A percentile compares a stretch with the other conserved stretches of the same genome.
Conservation (phyloP, 2,113 vertebrate genomes). For the Leptobrachium ailaonicum region DNA sequence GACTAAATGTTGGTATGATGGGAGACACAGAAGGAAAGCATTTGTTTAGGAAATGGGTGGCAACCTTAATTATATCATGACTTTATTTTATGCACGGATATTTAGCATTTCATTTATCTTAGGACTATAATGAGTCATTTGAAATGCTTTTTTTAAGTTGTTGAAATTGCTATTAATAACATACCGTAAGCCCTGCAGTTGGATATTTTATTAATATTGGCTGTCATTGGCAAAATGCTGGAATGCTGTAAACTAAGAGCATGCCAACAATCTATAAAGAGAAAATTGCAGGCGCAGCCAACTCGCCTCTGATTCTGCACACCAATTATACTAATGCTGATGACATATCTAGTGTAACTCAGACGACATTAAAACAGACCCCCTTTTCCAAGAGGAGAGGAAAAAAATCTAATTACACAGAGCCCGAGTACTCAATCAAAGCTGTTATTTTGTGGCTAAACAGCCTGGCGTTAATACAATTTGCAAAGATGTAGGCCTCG, state of each 20-base stretch:
- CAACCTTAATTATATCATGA: too few relatives aligned
- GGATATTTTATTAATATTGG: slow-evolving; percentile 44
- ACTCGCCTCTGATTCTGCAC: slow-evolving; percentile 65
- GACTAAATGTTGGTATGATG: too few relatives aligned
- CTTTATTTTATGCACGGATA: too few relatives aligned
- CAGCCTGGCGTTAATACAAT: slow-evolving; percentile 83
- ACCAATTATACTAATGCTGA: slow-evolving; percentile 79
- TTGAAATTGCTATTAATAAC: slow-evolving; percentile 19
- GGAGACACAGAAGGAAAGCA: too few relatives aligned
- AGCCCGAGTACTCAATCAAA: slow-evolving; percentile 87
- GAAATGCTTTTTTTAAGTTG: too few relatives aligned
- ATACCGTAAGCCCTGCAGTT: slow-evolving; percentile 9
- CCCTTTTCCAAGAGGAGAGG: slow-evolving; percentile 71
- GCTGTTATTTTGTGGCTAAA: slow-evolving; percentile 86
- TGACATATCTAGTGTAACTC: slow-evolving; percentile 78
- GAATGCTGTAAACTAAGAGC: slow-evolving; percentile 29
- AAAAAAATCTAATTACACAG: slow-evolving; percentile 83
- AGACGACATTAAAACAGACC: slow-evolving; percentile 74
- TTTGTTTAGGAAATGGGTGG: too few relatives aligned
- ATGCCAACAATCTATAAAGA: slow-evolving; percentile 59
- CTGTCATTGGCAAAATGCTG: slow-evolving; percentile 26
- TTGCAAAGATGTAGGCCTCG: slow-evolving; percentile 80
- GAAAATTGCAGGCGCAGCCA: slow-evolving; percentile 62
- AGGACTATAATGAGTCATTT: not conserved
- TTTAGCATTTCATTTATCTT: not conserved